Base-by-base conservation (phyloP, 2,797 vertebrate genomes). In the Dromococcyx pavoninus region DNA sequence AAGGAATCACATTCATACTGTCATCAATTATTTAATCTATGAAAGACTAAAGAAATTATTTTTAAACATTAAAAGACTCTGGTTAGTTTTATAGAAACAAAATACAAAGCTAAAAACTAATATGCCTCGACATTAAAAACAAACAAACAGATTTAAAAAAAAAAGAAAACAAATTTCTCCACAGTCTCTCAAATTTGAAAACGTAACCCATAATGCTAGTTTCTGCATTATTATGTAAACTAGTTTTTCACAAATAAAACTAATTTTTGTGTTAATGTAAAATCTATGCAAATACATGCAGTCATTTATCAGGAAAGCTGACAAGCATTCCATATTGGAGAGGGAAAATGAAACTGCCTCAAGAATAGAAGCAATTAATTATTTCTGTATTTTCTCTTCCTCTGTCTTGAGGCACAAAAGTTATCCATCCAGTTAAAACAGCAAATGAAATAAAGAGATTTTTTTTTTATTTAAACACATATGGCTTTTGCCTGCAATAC, bases 281-380 rank as follows among this genome's bases (percentile, higher is more conserved):
- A 99, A 99, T 98, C 98, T 98, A 99, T 99, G 99, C 98, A 99
- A 99, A 99, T 99, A 97, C 97, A 99, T 98, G 98, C 98, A 98
- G 98, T 98, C 98, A 99, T 99, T 99, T 98, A 99, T 99, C 99
- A 99, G 97, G 86, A 96, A 98, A 98, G 98, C 98, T 99, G 99
- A 99, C 99, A 99, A 98, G 98, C 98, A 98, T 98, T 98, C 98
- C 98, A 98, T 99, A 98, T 98, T 99, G 98, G 98, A 98, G 97
- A 98, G 98, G 98, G 97, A 98, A 98, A 98, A 98, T 97, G 97
- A 98, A 98, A 98, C 98, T 96, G 98, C 98, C 98, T 98, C 98
- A 98, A 98, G 98, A 98, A 98, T 98, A 98, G 97, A 98, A 98
- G 98, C 98, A 99, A 99, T 99, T 98, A 98, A 99, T 99, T 99